Percentiles rank a stretch among this genome's conserved stretches.
phyloP scores from a whole-genome alignment of 2,888 invertebrate species.

The Plebejus argus region DNA sequence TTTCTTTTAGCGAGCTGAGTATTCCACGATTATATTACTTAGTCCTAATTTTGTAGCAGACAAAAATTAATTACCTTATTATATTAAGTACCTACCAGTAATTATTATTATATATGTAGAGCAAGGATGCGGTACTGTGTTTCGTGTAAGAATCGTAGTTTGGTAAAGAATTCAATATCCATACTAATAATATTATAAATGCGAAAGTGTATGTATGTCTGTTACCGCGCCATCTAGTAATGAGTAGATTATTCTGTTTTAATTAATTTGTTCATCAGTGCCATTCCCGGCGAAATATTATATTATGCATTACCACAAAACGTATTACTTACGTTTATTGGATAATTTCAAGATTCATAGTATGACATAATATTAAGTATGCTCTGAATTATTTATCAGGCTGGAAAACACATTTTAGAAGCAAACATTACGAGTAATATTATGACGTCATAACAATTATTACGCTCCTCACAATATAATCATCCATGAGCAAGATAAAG shows the following conservation, averaged over 20 bases:
- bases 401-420: background rate
- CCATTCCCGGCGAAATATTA: too few species aligned
- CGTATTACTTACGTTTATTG: too few species aligned
- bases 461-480: background rate
- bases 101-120: too few species aligned
- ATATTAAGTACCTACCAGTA: background rate
- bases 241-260: background rate
- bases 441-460: background rate
- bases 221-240: too few species aligned
- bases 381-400: background rate
- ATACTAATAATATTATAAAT: too few species aligned
- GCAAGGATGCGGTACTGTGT: background rate
- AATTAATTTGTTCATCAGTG: background rate
- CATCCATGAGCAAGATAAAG: constrained; percentile 3
- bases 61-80: background rate
- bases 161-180: background rate
- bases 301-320: too few species aligned
- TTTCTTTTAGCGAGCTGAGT: background rate
- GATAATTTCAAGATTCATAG: too few species aligned
- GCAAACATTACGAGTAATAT: background rate
- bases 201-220: too few species aligned
- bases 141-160: background rate
- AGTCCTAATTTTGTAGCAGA: background rate
- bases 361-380: background rate
- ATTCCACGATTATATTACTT: constrained; percentile 3